Base-by-base conservation (phyloP, 2,113 vertebrate genomes). In the Emydocephalus ijimae region DNA sequence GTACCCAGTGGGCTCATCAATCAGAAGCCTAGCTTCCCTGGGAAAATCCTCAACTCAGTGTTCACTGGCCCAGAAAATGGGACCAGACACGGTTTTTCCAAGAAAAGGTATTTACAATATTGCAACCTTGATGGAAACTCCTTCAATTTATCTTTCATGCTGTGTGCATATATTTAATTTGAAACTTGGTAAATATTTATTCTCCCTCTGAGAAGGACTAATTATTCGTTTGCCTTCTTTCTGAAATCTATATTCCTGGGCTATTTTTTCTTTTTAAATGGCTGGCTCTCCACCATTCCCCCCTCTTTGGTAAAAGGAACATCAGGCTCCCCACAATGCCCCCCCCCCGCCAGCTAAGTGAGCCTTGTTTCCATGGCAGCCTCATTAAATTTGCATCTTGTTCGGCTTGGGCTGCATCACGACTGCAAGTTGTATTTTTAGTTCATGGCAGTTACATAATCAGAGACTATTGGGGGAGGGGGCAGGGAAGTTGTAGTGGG, bases 281-380 rank as follows among this genome's bases (percentile, higher is more conserved):
- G 85, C 89, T 56, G 24, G 54, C 89, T 94, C 96, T 61, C 93
- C 95, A 92, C 74, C 87, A 93, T 92, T 56, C n/a, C 91, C 92
- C 92, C 48, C 57, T 85, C 45, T 81, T 81, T 59, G 93, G 87
- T 93, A 1, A 1, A 91, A 91, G 93, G 59, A 96, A 95, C 95
- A 93, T 89, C 29, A 56, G 61, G 81, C 91, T 88, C 26, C 86
- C 93, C 92, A 1, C 69, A 89, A 93, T 69, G 94, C 93, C 93
- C 91, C 69, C 90, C 6, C 88, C 92, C 94, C 95, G 94, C 93
- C 97, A 96, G 96, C 24, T 81, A 96, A 96, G 92, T 96, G 95
- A 95, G 95, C 92, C 95, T 95, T 45, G 98, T 98, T 98, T 97
- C 98, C 97, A 98, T 98, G 98, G 98, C 97, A 97, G 97, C 96